Evolutionary conservation across 92 coral and sea anemone species (phyloP), one percentile per base, ranked within the genome.

Genomic region (Umimayanthus chanpuru): DNA sequence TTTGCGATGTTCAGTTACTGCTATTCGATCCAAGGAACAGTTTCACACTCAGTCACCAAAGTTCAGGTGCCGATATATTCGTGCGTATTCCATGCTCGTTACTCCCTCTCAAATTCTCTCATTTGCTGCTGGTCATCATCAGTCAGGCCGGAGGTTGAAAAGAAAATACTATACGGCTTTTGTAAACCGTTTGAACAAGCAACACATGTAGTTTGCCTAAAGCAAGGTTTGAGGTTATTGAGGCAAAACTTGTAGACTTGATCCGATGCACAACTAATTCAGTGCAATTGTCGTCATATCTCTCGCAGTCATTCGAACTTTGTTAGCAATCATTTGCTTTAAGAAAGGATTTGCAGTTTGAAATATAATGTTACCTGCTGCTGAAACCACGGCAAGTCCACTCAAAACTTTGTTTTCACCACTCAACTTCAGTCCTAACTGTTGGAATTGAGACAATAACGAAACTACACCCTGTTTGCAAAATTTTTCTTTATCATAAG

Each of bases 291-390:
- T 72, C 28, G n/a, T 70, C 6, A 70, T 26, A 11, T 71, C 87
- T 40, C 28, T 71, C 79, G 49, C 41, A 26, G 71, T 71, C 56
- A 56, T 25, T 79, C 4, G 82, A 53, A 70, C 77, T 43, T 67
- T 71, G 85, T 68, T 83, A 83, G 68, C 64, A 70, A 49, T 10
- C 55, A 4, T 71, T 53, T 11, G 58, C 12, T 53, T 41, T 78
- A 70, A 70, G 78, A 18, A 55, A 2, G 87, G 41, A 28, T 83
- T 83, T 70, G 87, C 56, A 25, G 47, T 75, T 75, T 75, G 87
- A 83, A 47, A 83, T 30, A 39, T 39, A 38, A 41, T 83, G 76
- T 83, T 83, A 70, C 39, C 78, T 81, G 47, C 50, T 30, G 29
- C 49, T 81, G 44, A 56, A 73, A 76, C 85, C 43, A 82, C 74